Base-by-base conservation (phyloP, 92 coral and sea anemone species). In the Virgularia gustaviana region DNA sequence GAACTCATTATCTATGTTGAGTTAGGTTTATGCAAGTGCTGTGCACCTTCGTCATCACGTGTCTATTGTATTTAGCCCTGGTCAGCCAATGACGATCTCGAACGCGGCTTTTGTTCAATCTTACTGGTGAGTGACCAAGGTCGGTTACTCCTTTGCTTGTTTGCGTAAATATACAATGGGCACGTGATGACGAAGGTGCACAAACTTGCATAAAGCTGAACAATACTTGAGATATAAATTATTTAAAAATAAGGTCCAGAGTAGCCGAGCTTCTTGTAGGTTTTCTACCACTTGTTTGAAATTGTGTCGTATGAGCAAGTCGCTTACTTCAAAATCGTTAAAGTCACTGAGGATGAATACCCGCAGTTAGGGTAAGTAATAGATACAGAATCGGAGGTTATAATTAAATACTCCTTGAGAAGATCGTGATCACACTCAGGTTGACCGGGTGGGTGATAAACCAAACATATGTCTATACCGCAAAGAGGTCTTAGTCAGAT, bases 181-280 rank as follows among this genome's bases (percentile, higher is more conserved):
- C 85, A 19, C 65, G 11, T 24, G 85, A 43, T 12, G 82, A 76
- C 16, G 80, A 62, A n/a, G 82, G 85, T 31, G 85, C 89, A 7
- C 32, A 62, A n/a, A 75, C 61, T n/a, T 19, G 32, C n/a, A 78
- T 85, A 13, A 44, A 58, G 3, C 18, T 51, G 35, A 75, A 70
- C 45, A 70, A 37, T n/a, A n/a, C n/a, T n/a, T n/a, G 25, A 49
- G 51, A 32, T 53, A 57, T 43, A 75, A 13, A 27, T 75, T 80
- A 22, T 79, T 80, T 15, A 85, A 43, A 28, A n/a, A 71, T 76
- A n/a, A 80, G 77, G 25, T 85, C 83, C 24, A 80, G 75, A 1
- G 71, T 70, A 71, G 74, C 70, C n/a, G 36, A 4, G 32, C 58
- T 79, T 27, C 84, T 72, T 15, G 88, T 84, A 35, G 88, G 85